phyloP scores from a whole-genome alignment of 2,888 invertebrate species.

The Caradrina clavipalpis region DNA sequence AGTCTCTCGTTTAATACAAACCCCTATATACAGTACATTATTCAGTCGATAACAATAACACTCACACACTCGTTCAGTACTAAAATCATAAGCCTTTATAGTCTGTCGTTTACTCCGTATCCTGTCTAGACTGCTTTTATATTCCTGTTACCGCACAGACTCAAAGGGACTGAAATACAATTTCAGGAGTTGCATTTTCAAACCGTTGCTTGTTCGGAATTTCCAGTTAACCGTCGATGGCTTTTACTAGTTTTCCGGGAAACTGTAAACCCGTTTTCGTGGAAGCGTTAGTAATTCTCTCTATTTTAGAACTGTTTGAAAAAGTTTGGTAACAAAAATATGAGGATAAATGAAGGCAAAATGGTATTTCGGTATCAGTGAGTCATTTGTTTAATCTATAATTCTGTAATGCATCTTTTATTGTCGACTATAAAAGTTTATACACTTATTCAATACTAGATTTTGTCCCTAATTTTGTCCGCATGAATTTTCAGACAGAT shows the following conservation, averaged over 20 bases:
- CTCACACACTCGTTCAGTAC: background rate
- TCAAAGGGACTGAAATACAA: conserved; percentile 20
- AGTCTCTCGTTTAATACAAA: background rate
- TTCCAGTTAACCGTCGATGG: conserved; percentile 10
- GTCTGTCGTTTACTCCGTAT: conserved; percentile 26
- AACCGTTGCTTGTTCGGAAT: conserved; percentile 8
- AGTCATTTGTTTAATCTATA: conserved; percentile 10
- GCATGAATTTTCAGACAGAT: too few relatives aligned
- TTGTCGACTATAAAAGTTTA: conserved; percentile 16
- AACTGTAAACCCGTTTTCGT: background rate
- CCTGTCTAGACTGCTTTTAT: conserved; percentile 60
- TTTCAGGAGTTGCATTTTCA: conserved; percentile 12
- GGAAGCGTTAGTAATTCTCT: background rate
- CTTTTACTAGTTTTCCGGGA: conserved; percentile 17
- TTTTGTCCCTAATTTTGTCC: too few relatives aligned
- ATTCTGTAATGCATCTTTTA: conserved; percentile 7
- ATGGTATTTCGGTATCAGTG: conserved; percentile 3
- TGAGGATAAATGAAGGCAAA: background rate
- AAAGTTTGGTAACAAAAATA: background rate
- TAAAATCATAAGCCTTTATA: conserved; percentile 23
- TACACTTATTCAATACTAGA: background rate
- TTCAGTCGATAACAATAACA: background rate
- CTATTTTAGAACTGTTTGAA: too few relatives aligned
- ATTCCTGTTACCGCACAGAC: conserved; percentile 12
- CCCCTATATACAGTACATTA: conserved; percentile 6